phyloP scores from a whole-genome alignment of 2,113 vertebrate species.

The Coptodon rendalli region DNA sequence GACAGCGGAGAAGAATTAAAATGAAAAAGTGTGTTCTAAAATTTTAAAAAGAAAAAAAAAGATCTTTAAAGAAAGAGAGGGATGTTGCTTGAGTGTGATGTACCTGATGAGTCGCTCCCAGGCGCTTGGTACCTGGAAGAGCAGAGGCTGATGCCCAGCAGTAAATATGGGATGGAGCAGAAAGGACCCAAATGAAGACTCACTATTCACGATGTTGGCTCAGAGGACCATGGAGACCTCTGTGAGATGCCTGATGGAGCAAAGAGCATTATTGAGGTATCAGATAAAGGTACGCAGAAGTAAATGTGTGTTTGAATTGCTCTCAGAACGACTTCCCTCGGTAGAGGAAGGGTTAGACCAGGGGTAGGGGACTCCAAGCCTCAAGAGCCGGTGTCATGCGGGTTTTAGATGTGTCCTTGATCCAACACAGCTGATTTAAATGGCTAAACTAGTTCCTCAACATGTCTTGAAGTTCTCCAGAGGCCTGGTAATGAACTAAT shows the following conservation, averaged over 20 bases:
- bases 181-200: slow-evolving; percentile 76
- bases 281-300: slow-evolving; percentile 74
- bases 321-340: neutral
- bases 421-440: no score
- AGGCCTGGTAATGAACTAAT: no score
- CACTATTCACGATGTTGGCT: slow-evolving; percentile 79
- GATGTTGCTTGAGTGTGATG: slow-evolving; percentile 85
- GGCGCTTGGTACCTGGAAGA: slow-evolving; percentile 89
- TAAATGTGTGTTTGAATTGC: neutral
- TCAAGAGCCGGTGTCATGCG: no score
- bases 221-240: slow-evolving; percentile 85
- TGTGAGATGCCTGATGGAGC: slow-evolving; percentile 89
- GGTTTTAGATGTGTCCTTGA: no score
- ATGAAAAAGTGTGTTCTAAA: neutral
- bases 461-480: no score
- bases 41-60: neutral
- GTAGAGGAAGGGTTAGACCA: neutral
- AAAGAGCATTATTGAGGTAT: slow-evolving; percentile 84
- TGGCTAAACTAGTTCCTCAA: no score
- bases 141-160: slow-evolving; percentile 79
- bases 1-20: neutral
- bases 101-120: slow-evolving; percentile 79
- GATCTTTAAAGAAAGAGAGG: slow-evolving; percentile 67
- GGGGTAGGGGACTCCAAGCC: no score
- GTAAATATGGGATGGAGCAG: slow-evolving; percentile 87